Evolutionary conservation across 2,113 vertebrate species (phyloP), one percentile per base, ranked within the genome.

Genomic region (Psittacus erithacus): DNA sequence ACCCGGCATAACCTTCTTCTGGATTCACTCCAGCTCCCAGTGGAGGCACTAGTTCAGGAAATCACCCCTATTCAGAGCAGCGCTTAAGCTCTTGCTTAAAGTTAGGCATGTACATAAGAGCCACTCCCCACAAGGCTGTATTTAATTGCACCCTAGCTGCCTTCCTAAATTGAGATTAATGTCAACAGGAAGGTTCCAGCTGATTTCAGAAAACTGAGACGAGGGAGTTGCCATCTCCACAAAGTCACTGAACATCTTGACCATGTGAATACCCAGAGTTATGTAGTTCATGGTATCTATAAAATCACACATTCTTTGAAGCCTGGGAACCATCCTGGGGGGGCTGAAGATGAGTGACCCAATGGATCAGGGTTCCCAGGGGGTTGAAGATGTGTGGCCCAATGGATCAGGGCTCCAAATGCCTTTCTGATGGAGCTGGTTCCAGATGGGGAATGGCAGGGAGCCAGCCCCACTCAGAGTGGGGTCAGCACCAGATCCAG

Each of bases 401-500:
- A 7, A n/a, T 0, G 3, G 60, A 85, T 3, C 25, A 29, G 20
- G 5, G 16, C 25, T 82, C 35, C 71, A 57, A 86, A n/a, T 4
- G 4, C 25, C 29, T 77, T 77, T 43, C 63, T 13, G 59, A 44
- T 20, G 35, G 55, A 79, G 50, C 16, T 27, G 38, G 24, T 35
- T 15, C 33, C 1, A 3, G 74, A 15, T 1, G 6, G 10, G 41
- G 22, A 23, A 47, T 11, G 2, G 7, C 3, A 2, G 50, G 28
- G n/a, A 67, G 31, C 8, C 60, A 53, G 55, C 23, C 27, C 1
- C 0, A 1, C 17, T 24, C 2, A 0, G 27, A 80, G 38, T 2
- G 2, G 38, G 17, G 8, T 43, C 69, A 55, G 22, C n/a, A 38
- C n/a, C 2, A 3, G 18, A 33, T 24, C 38, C 80, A 68, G 62